Percentiles rank a stretch among this genome's conserved stretches.
Conservation (phyloP, 1,140 invertebrate genomes). For the Apis mellifera region DNA sequence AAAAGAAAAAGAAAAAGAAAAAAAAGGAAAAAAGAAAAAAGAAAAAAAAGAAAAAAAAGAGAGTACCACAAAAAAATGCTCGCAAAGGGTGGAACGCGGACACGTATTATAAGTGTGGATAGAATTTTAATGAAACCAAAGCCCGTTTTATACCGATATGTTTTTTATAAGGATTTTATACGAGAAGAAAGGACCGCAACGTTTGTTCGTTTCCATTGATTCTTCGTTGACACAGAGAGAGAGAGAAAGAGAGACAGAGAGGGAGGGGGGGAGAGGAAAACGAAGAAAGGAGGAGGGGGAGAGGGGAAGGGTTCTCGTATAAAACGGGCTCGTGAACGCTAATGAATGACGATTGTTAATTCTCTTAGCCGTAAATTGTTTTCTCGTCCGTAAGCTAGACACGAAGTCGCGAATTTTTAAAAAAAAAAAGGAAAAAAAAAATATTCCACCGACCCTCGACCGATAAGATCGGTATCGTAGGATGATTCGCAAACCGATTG, state of each 20-base stretch:
- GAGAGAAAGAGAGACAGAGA: background rate
- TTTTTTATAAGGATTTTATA: slow-evolving; percentile 35
- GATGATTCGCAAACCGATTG: background rate
- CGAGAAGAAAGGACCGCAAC: slow-evolving; percentile 17
- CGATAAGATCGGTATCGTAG: background rate
- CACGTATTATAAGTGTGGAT: slow-evolving; percentile 32
- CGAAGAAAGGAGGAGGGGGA: background rate
- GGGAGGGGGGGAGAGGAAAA: no score
- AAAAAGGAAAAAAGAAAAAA: background rate
- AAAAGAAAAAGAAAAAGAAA: background rate
- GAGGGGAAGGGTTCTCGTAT: background rate
- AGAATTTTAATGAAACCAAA: slow-evolving; percentile 45
- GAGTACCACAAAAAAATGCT: slow-evolving; percentile 12
- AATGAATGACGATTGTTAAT: slow-evolving; percentile 26
- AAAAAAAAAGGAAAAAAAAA: no score
- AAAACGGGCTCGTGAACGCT: slow-evolving; percentile 33
- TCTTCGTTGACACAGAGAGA: slow-evolving; percentile 1
- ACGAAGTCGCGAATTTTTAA: background rate
- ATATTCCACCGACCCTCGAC: background rate
- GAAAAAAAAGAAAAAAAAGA: background rate
- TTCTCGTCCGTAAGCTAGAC: slow-evolving; percentile 33
- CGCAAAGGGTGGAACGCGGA: slow-evolving; percentile 29
- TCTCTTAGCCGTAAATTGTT: slow-evolving; percentile 35
- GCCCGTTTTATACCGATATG: slow-evolving; percentile 34
- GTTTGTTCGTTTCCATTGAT: slow-evolving; percentile 35